Conservation (phyloP, 1,140 invertebrate species). For the Cydia fagiglandana region DNA sequence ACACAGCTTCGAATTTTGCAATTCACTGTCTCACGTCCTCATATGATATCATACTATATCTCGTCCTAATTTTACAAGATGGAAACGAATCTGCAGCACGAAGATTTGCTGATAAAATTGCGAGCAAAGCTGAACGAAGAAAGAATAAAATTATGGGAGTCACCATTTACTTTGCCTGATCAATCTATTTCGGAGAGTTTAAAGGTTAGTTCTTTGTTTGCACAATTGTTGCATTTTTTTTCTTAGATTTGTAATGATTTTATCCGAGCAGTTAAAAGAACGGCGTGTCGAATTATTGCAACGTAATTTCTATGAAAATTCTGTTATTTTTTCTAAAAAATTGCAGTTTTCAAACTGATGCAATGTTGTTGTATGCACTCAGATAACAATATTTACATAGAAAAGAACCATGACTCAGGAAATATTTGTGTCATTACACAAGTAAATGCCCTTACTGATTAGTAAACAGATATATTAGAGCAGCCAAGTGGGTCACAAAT, state of each 20-base stretch:
- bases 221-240: not conserved
- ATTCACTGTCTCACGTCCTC: not conserved
- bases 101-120: slow-evolving; percentile 82
- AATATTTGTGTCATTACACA: no score
- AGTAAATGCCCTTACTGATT: no score
- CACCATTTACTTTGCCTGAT: slow-evolving; percentile 82
- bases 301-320: not conserved
- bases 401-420: no score
- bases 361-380: no score
- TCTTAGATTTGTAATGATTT: not conserved
- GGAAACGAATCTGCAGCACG: slow-evolving; percentile 75
- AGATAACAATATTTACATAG: no score
- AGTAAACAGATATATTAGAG: no score
- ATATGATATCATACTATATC: slow-evolving; percentile 1
- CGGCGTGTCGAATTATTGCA: not conserved
- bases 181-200: slow-evolving; percentile 52
- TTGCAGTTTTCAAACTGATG: no score
- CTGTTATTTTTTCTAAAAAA: no score
- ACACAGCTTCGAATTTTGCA: slow-evolving; percentile 16
- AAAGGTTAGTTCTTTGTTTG: slow-evolving; percentile 56
- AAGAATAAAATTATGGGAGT: slow-evolving; percentile 85
- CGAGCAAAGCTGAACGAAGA: slow-evolving; percentile 83
- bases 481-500: no score
- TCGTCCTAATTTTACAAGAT: slow-evolving; percentile 36
- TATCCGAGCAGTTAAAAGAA: not conserved